Base-by-base conservation (phyloP, 2,113 vertebrate species). In the Rostratula benghalensis region DNA sequence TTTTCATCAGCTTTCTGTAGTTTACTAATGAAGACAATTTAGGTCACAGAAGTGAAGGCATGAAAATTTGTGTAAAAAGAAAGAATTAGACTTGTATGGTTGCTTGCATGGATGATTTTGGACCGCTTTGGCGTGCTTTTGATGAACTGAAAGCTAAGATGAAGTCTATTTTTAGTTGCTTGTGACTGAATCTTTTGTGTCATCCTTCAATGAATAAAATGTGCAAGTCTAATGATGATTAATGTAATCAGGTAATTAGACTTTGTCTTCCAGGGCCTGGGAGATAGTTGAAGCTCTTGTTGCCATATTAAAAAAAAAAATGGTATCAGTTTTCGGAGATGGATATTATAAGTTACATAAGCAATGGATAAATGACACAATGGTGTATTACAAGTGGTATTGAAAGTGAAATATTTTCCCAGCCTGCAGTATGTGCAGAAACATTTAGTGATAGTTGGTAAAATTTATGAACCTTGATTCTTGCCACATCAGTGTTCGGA, bases 21-120 rank as follows among this genome's bases (percentile, higher is more conserved):
- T 43, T 80, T 3, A 21, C 4, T 41, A 35, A 4, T 28, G 16
- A 85, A 67, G 50, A 53, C 0, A 0, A 23, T 69, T 46, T 60
- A 64, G 30, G 30, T 83, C 8, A 24, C 59, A 22, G 23, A 80
- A 80, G 7, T 27, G 3, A 51, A 24, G 23, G 43, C 35, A 16
- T 69, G 24, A 51, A 63, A 73, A 68, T 76, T 54, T 79, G 20
- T 7, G 2, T 76, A 37, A 9, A 77, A 73, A 68, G 31, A 31
- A 60, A 28, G 2, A 69, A n/a, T 50, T 84, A 75, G 12, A 7
- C 20, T 37, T 63, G 13, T 63, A 10, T 71, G 5, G 1, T n/a
- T 71, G 35, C 14, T 82, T 85, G 22, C 20, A 19, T 56, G 5
- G 79, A 51, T 85, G 7, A 37, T 94, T 94, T 65, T 77, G 28